Conservation (phyloP, 1,140 invertebrate genomes). For the Zophobas atratus region DNA sequence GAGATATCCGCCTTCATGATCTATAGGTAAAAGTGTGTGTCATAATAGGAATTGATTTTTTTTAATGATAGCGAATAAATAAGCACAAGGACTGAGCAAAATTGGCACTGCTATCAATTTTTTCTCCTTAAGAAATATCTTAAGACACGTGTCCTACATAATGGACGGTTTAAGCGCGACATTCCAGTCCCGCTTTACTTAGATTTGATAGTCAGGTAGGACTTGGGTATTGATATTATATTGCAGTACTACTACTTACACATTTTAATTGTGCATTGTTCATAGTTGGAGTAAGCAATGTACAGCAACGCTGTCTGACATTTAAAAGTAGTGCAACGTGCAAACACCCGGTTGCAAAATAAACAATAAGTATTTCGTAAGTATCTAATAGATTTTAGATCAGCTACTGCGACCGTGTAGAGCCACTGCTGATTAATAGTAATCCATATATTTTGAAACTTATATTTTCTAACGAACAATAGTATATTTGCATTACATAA, state of each 20-base stretch:
- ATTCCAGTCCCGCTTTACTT: no score
- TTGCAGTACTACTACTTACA: not conserved
- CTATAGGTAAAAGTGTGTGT: not conserved
- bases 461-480: not conserved
- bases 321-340: constrained; percentile 45
- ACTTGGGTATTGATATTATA: not conserved
- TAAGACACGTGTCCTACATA: no score
- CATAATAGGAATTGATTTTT: not conserved
- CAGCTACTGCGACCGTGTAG: not conserved
- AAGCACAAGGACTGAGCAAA: not conserved
- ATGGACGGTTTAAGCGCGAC: no score
- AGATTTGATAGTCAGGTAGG: no score
- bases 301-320: constrained; percentile 22
- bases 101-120: not conserved
- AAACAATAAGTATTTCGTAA: constrained; percentile 16
- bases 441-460: not conserved
- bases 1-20: constrained; percentile 15
- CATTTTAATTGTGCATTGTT: constrained; percentile 13
- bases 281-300: not conserved
- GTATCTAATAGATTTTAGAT: constrained; percentile 9
- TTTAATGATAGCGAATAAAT: not conserved
- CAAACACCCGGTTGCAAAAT: constrained; percentile 29
- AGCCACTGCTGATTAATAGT: not conserved
- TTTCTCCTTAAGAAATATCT: not conserved
- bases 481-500: not conserved